Percentiles rank a stretch among this genome's conserved stretches.
phyloP scores from a whole-genome alignment of 2,113 vertebrate genomes.

The Ammospiza nelsoni region DNA sequence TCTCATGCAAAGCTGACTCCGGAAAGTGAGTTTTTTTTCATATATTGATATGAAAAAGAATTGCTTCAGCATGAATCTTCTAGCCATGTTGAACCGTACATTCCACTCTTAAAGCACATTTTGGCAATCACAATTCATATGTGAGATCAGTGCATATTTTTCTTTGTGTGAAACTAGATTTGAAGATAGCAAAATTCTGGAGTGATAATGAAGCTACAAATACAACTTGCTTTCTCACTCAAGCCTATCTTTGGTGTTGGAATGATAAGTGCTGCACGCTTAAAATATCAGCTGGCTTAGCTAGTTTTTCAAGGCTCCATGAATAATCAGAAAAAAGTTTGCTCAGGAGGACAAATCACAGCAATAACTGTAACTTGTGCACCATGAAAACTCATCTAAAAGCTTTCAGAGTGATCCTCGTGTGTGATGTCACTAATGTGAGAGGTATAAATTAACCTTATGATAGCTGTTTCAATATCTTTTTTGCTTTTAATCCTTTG shows the following conservation, averaged over 20 bases:
- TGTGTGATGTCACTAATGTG: neutral
- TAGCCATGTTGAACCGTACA: neutral
- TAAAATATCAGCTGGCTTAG: neutral
- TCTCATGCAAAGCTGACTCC: neutral
- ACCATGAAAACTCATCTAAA: neutral
- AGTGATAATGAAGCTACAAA: neutral
- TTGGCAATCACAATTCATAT: neutral
- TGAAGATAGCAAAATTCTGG: neutral
- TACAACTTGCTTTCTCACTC: conserved; percentile 27
- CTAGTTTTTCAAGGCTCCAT: neutral
- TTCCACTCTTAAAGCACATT: neutral
- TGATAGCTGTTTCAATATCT: neutral
- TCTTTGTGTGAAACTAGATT: conserved; percentile 10
- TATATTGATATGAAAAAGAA: neutral
- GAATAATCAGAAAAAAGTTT: neutral
- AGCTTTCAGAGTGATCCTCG: neutral
- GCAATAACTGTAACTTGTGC: neutral
- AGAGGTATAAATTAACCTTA: neutral
- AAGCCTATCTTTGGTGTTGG: neutral
- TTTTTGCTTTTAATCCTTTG: neutral
- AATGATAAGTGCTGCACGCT: neutral
- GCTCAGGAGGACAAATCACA: neutral
- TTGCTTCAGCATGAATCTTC: neutral
- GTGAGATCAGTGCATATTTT: neutral
- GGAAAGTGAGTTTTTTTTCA: too few species aligned